Base-by-base conservation (phyloP, 2,113 vertebrate genomes). In the Paratilapia polleni region DNA sequence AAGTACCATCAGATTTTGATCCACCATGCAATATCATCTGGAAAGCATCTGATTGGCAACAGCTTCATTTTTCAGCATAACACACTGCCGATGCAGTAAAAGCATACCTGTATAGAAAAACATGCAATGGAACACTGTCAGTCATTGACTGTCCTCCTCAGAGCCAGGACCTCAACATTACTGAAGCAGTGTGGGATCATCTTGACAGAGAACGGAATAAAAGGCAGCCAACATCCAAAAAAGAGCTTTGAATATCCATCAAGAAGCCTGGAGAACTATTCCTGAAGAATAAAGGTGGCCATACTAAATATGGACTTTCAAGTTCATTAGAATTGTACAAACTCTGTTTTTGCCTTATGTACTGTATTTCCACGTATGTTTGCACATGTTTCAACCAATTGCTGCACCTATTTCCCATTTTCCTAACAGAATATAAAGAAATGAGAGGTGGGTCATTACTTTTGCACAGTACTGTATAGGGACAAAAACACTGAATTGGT, bases 301-400 rank as follows among this genome's bases (percentile, higher is more conserved):
- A 6, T 19, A 15, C 22, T 38, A 7, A 43, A 68, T 41, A 26
- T 2, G 6, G 38, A 19, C 64, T 47, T 68, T 47, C 41, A 47
- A 68, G 14, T 22, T 47, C 0, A 14, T 68, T 68, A 68, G 14
- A 47, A 47, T 22, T 1, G 5, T 19, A 11, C 38, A 68, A 47
- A 66, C 38, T 66, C 38, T 43, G 1, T 43, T 43, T 43, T 43
- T 43, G 13, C 41, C 41, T 43, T 31, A 31, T 31, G 1, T 43
- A 47, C n/a, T 49, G 1, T 28, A 26, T 68, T 47, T 2, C 0
- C 0, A 47, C 47, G 41, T 68, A 68, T 13, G 2, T 8, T 68
- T 0, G 15, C 0, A 41, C 0, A 4, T 26, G 5, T 68, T 68
- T 8, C 38, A 68, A 26, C 38, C 0, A 43, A 24, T 0, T 7